Evolutionary conservation across 2,888 invertebrate genomes (phyloP).

Genomic region (Lasioglossum marginatum): DNA sequence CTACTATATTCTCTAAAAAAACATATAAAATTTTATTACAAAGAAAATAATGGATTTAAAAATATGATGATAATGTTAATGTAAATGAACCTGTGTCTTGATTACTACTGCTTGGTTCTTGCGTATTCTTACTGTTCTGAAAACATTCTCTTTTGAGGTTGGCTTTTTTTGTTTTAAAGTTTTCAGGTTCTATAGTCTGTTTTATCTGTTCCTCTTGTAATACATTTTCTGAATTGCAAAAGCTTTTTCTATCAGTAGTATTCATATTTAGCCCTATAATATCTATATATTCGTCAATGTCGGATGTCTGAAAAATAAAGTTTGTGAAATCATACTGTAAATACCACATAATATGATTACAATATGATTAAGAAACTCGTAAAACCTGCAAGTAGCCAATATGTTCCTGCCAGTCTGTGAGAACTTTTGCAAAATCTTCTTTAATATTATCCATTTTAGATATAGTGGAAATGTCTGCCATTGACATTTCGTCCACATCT

Average conservation of each 20-base stretch:
- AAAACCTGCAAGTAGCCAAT: slow-evolving; percentile 85
- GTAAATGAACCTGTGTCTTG: slow-evolving; percentile 70
- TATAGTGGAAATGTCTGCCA: slow-evolving; percentile 77
- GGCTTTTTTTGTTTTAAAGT: slow-evolving; percentile 48
- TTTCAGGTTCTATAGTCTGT: slow-evolving; percentile 34
- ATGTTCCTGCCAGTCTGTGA: slow-evolving; percentile 86
- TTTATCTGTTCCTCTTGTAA: slow-evolving; percentile 69
- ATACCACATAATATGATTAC: neutral
- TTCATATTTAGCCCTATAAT: slow-evolving; percentile 73
- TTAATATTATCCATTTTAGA: slow-evolving; percentile 81
- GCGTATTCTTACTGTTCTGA: slow-evolving; percentile 19
- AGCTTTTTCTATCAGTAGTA: slow-evolving; percentile 68
- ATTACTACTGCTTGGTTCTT: slow-evolving; percentile 53
- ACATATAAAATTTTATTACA: neutral
- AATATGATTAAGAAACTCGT: slow-evolving; percentile 16
- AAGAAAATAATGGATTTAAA: slow-evolving; percentile 2
- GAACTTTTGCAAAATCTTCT: slow-evolving; percentile 85
- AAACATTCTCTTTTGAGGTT: slow-evolving; percentile 24
- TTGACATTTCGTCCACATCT: slow-evolving; percentile 83
- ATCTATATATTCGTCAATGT: slow-evolving; percentile 81
- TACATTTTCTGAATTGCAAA: slow-evolving; percentile 73
- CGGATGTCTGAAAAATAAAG: slow-evolving; percentile 74
- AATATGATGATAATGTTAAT: slow-evolving; percentile 29
- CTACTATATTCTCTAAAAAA: slow-evolving; percentile 22
- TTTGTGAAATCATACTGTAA: neutral